These are phyloP conservation scores for Yponomeuta sedellus DNA, from an alignment of 2,888 invertebrate genomes.

Conservation along the genomic window DNA sequence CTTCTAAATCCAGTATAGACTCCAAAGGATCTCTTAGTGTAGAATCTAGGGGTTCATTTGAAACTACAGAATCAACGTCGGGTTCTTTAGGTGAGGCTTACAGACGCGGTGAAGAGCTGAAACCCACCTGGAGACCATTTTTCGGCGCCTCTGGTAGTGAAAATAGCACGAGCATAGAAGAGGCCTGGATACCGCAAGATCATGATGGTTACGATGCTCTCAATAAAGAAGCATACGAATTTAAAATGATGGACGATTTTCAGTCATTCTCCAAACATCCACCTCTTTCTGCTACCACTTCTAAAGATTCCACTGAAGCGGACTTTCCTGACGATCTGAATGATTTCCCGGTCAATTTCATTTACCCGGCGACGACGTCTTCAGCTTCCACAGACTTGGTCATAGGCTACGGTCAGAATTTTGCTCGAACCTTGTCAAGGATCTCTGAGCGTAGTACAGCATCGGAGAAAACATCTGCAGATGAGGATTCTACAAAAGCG, in stretches of 20 bases:
- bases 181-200: slow-evolving; percentile 87
- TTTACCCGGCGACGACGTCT: slow-evolving; percentile 81
- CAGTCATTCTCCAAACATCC: slow-evolving; percentile 70
- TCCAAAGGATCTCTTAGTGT: slow-evolving; percentile 80
- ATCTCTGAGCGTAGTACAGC: slow-evolving; percentile 93
- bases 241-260: slow-evolving; percentile 64
- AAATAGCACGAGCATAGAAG: slow-evolving; percentile 90
- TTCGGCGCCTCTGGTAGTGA: slow-evolving; percentile 86
- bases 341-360: slow-evolving; percentile 85
- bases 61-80: slow-evolving; percentile 84
- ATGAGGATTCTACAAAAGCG: slow-evolving; percentile 91
- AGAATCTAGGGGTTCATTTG: slow-evolving; percentile 83
- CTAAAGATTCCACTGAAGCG: slow-evolving; percentile 76
- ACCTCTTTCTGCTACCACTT: slow-evolving; percentile 58
- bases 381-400: slow-evolving; percentile 80
- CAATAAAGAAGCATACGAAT: slow-evolving; percentile 66
- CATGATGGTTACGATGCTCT: slow-evolving; percentile 79
- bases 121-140: slow-evolving; percentile 89
- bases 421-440: slow-evolving; percentile 87
- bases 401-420: slow-evolving; percentile 83
- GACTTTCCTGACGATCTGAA: slow-evolving; percentile 86
- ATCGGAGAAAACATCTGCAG: slow-evolving; percentile 90
- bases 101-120: slow-evolving; percentile 82
- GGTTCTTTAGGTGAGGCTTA: slow-evolving; percentile 84
- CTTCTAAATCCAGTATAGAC: slow-evolving; percentile 79